Conservation (phyloP, 2,888 invertebrate genomes). For the Melanostoma scalare region DNA sequence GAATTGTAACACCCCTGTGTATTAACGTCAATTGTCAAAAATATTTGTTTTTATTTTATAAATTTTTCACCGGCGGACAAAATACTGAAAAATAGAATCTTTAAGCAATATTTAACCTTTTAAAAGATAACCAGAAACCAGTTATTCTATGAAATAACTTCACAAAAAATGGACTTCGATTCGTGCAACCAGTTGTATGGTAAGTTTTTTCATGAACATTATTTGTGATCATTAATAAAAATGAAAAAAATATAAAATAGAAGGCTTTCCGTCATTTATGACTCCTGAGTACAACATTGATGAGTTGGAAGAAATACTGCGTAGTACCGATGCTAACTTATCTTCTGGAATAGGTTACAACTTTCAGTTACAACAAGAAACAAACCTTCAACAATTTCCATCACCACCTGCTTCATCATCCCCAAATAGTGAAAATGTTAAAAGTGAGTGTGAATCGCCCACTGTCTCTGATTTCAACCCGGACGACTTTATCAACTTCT, state of each 20-base stretch:
- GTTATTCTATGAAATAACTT: not conserved
- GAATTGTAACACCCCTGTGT: slow-evolving; percentile 23
- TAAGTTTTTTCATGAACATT: slow-evolving; percentile 22
- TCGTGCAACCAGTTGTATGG: slow-evolving; percentile 56
- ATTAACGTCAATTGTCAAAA: slow-evolving; percentile 28
- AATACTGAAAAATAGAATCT: slow-evolving; percentile 7
- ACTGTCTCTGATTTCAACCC: slow-evolving; percentile 75
- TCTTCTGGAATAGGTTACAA: slow-evolving; percentile 40
- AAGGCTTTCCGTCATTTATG: slow-evolving; percentile 70
- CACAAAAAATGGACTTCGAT: slow-evolving; percentile 58
- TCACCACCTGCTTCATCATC: slow-evolving; percentile 71
- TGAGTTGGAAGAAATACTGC: slow-evolving; percentile 78
- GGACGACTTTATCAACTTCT: slow-evolving; percentile 78
- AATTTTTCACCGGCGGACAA: slow-evolving; percentile 40
- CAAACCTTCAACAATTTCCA: slow-evolving; percentile 74
- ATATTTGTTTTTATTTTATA: slow-evolving; percentile 35
- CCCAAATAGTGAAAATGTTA: slow-evolving; percentile 52
- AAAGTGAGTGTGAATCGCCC: slow-evolving; percentile 65
- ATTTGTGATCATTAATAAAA: not conserved
- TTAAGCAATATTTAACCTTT: not conserved
- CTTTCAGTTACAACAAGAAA: slow-evolving; percentile 60
- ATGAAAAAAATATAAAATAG: slow-evolving; percentile 5
- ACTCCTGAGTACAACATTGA: slow-evolving; percentile 77
- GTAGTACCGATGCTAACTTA: slow-evolving; percentile 76
- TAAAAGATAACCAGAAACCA: not conserved